Percentiles rank a stretch among this genome's conserved stretches.
These are phyloP conservation scores for Tenebrio molitor DNA, from an alignment of 1,140 invertebrate species.

Conservation along the genomic window DNA sequence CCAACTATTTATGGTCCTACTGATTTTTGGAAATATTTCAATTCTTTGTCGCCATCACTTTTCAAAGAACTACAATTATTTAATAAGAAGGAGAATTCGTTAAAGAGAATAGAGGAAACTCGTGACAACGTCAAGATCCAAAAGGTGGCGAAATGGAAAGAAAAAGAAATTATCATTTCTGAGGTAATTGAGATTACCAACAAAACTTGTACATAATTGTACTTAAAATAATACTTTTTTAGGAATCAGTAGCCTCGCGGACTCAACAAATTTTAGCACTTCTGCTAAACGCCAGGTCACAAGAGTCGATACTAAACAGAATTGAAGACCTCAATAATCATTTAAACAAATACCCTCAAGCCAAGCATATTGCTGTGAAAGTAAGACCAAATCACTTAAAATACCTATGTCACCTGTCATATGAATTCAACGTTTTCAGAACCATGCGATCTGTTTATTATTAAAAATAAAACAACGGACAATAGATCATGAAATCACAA, in stretches of 20 bases:
- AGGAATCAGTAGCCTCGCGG: constrained; percentile 29
- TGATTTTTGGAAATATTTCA: constrained; percentile 39
- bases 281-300: background rate
- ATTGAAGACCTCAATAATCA: constrained; percentile 79
- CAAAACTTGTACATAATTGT: background rate
- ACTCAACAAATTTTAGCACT: constrained; percentile 18
- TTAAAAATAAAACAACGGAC: constrained; percentile 67
- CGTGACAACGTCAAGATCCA: too few species aligned
- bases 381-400: too few species aligned
- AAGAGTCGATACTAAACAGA: constrained; percentile 45
- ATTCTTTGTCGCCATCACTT: constrained; percentile 6
- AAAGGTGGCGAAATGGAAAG: constrained; percentile 29
- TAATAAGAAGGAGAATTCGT: background rate
- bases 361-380: constrained; percentile 79
- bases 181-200: too few species aligned
- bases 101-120: too few species aligned
- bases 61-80: background rate
- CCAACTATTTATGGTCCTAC: constrained; percentile 63
- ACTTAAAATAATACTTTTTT: background rate
- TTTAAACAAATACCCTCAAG: constrained; percentile 79
- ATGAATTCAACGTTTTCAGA: constrained; percentile 71
- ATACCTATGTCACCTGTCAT: too few species aligned
- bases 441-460: constrained; percentile 75
- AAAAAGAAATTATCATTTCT: too few species aligned
- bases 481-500: constrained; percentile 67